Base-by-base conservation (phyloP, 92 coral and sea anemone species). In the Palythoa heliodiscus region DNA sequence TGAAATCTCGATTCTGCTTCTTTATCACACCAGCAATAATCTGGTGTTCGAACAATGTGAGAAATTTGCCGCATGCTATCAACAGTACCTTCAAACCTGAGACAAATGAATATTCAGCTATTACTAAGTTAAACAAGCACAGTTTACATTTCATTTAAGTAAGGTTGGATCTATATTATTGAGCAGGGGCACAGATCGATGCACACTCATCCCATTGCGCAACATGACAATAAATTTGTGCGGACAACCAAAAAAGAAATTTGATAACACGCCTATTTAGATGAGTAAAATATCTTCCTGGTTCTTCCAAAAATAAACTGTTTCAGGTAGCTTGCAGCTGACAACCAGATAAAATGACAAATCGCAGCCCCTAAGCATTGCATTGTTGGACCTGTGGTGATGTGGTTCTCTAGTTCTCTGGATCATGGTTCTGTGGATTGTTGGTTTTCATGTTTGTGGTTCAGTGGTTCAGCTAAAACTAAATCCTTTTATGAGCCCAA, bases 1-100 rank as follows among this genome's bases (percentile, higher is more conserved):
- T 86, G 55, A 70, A 82, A 96, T 17, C 68, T 73, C 2, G 90
- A 82, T 60, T 81, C 57, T 9, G 99, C 98, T 48, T 87, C 89
- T 78, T 48, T 86, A 81, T 96, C 99, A 90, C 99, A 96, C 99
- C 99, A 96, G 70, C 99, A 96, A 85, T 88, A 92, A 9, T 93
- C 78, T 43, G 98, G 83, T 73, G 98, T 94, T 48, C 99, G 90
- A 19, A 96, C 83, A 61, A 95, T 39, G 63, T 96, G 99, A n/a
- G 98, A 96, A 14, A 76, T 88, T 5, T 92, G 83, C 29, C 98
- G 89, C 37, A 89, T 76, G 20, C 89, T 87, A 75, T 94, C 97
- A 10, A 78, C 72, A 39, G 83, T 11, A 12, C 61, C 23, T 10
- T 68, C 84, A 63, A 57, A 80, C 48, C 73, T 64, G 35, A 50